Evolutionary conservation across 2,888 invertebrate genomes (phyloP), one percentile per base, ranked within the genome.

Genomic region (Epistrophe grossulariae): DNA sequence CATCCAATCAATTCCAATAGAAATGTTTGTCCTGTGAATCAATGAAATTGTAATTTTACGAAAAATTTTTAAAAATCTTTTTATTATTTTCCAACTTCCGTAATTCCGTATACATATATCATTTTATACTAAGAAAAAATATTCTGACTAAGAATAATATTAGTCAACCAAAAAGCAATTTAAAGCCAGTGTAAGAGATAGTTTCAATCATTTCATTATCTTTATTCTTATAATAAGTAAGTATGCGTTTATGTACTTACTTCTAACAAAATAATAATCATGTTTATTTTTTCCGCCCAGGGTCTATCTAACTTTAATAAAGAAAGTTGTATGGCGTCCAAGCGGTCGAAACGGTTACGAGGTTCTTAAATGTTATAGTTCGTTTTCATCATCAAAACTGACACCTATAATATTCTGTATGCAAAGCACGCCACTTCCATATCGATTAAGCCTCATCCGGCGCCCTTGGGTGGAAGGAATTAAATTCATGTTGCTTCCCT

Each of bases 361-460:
- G 55, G 70, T 40, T 70, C 55, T 70, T 55, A 70, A 70, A 70
- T 70, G 55, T 70, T 70, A 70, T 70, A 70, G 70, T 55, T 55
- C 40, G n/a, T 70, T n/a, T 55, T 70, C 40, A 70, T 70, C 40
- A 68, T 68, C 31, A 68, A 35, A 50, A 55, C 55, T 55, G 70
- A 31, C 55, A 70, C 55, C 28, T 40, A 24, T n/a, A 68, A 40
- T 28, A 70, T 38, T 70, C 55, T 55, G 15, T 40, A 70, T 70
- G 38, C 70, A 55, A 55, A 70, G 55, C 70, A 70, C 70, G 55
- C 70, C 40, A 70, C 70, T 70, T 55, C 40, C 70, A 70, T 70
- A 70, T 70, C 70, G 70, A 70, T 70, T 70, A 28, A 55, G 55
- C 40, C 17, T 70, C 70, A 70, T 70, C 70, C 70, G 70, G 70